Evolutionary conservation across 2,888 invertebrate species (phyloP), one percentile per base, ranked within the genome.

Genomic region (Globia sparganii): DNA sequence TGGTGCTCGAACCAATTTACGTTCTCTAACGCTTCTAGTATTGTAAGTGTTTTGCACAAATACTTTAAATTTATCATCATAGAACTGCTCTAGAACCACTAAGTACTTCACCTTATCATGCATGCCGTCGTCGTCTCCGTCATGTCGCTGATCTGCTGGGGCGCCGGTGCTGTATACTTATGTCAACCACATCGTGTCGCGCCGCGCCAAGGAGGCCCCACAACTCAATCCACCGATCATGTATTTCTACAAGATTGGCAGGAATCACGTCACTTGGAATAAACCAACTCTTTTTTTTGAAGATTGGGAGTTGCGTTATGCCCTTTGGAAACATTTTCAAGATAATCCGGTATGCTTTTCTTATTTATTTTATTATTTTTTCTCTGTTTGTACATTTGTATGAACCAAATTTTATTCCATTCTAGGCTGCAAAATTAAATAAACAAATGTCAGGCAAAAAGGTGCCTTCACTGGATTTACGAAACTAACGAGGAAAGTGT

Each of bases 221-320:
- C 97, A 97, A 87, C 90, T 97, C 9, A 97, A 97, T 90, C 97
- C 97, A 0, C 97, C 97, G 0, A 85, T 97, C 56, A 94, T 95
- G 87, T 91, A 94, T 1, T 90, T 90, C 34, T 97, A 97, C 87
- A 94, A 94, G 58, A 97, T 97, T 71, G 97, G 97, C 0, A 93
- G 95, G 25, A 97, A 97, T 86, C 97, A 97, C 77, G 93, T 97
- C 3, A 94, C 97, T 0, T 97, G 97, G 97, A 96, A 97, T 86
- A 97, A 97, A 77, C 97, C 97, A 0, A 97, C 97, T 11, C 90
- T 97, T 25, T 97, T 97, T 89, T 97, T 97, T 78, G 97, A 97
- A 80, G 97, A 97, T 87, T 97, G 97, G 97, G 97, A 97, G 88
- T 94, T 97, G 5, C 95, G 97, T 53, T 97, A 97, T 83, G 97